Conservation (phyloP, 2,888 invertebrate genomes). For the Polymixis lichenea region DNA sequence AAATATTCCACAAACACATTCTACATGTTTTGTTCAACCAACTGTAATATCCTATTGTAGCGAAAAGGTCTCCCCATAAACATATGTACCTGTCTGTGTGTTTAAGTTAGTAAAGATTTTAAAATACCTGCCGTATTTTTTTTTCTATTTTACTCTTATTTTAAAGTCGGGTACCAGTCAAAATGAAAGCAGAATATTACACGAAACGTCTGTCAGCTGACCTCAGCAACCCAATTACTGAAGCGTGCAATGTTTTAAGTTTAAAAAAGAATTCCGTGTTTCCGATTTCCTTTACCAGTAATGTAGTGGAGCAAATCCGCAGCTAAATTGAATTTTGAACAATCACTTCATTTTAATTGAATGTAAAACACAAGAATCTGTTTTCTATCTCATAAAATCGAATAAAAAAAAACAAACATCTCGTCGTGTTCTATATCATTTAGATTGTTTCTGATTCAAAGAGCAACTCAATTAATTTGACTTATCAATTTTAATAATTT, state of each 20-base stretch:
- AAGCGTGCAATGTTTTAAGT: constrained; percentile 36
- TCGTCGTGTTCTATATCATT: constrained; percentile 32
- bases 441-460: constrained; percentile 48
- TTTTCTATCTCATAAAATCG: constrained; percentile 20
- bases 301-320: not conserved
- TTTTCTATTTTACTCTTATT: not conserved
- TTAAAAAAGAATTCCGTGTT: constrained; percentile 16
- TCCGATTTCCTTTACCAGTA: constrained; percentile 7
- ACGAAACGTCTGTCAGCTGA: constrained; percentile 26
- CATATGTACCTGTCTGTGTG: not conserved
- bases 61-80: not conserved
- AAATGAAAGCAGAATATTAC: constrained; percentile 7
- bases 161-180: not conserved
- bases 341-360: not conserved
- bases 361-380: constrained; percentile 14
- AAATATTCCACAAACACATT: not conserved
- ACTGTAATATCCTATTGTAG: not conserved
- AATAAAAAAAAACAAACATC: constrained; percentile 22
- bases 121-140: not conserved
- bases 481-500: constrained; percentile 46
- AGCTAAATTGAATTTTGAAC: not conserved
- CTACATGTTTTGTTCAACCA: not conserved
- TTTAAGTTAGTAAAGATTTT: not conserved
- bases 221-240: constrained; percentile 39
- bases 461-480: constrained; percentile 35